A percentile compares a stretch with the other conserved stretches of the same genome.
phyloP scores from a whole-genome alignment of 2,797 vertebrate genomes.

The Sarcophilus harrisii region DNA sequence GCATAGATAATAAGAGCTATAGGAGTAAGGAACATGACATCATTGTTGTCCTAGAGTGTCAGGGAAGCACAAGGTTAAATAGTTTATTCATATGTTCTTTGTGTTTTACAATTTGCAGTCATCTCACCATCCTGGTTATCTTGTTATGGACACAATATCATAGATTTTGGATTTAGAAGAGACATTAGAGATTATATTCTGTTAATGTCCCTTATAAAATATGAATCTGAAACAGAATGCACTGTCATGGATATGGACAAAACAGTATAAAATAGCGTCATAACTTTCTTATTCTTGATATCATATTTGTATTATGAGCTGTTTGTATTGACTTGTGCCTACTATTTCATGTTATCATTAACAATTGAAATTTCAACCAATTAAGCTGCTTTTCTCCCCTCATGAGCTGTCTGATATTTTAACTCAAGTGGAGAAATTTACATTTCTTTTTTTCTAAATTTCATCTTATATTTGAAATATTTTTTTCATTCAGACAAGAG shows the following conservation, averaged over 20 bases:
- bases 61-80: background rate
- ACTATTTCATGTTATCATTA: too few relatives aligned
- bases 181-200: background rate
- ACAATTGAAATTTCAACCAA: background rate
- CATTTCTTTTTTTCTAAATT: background rate
- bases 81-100: background rate
- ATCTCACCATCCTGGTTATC: background rate
- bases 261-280: too few relatives aligned
- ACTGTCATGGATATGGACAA: too few relatives aligned
- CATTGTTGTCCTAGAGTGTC: background rate
- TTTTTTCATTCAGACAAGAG: background rate
- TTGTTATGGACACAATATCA: background rate
- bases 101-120: background rate
- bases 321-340: too few relatives aligned
- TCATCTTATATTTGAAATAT: background rate
- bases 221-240: too few relatives aligned
- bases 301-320: too few relatives aligned
- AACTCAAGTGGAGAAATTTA: too few relatives aligned
- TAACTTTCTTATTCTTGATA: too few relatives aligned
- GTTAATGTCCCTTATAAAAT: too few relatives aligned
- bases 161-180: background rate
- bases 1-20: background rate
- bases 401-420: too few relatives aligned
- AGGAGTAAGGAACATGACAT: background rate
- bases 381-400: background rate